These are phyloP conservation scores for Acanthosepion esculentum DNA, from an alignment of 2,888 invertebrate genomes.

Conservation along the genomic window DNA sequence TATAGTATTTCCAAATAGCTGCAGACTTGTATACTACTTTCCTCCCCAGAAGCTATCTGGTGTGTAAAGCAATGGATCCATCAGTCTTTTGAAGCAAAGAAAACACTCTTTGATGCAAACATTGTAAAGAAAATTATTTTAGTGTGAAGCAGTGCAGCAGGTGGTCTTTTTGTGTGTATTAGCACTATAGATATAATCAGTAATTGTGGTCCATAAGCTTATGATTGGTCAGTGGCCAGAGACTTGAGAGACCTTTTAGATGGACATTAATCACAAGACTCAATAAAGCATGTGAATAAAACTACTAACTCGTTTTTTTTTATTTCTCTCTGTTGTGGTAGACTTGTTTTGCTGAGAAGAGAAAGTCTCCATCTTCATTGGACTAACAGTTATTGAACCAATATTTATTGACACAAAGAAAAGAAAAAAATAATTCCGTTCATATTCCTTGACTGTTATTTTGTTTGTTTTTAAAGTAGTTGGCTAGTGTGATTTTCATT, in stretches of 20 bases:
- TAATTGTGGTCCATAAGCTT: constrained; percentile 17
- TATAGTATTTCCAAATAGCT: not conserved
- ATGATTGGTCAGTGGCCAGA: not conserved
- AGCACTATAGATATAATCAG: not conserved
- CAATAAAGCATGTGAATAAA: not conserved
- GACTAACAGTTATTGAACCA: not conserved
- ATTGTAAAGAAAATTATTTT: not conserved
- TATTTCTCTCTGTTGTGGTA: not conserved
- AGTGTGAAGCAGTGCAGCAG: not conserved
- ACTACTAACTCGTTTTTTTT: not conserved
- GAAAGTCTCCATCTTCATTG: not conserved
- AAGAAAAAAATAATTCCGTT: not conserved
- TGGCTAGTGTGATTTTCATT: not conserved
- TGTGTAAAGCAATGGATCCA: not conserved
- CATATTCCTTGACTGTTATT: not conserved
- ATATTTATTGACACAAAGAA: not conserved
- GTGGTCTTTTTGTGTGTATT: constrained; percentile 9
- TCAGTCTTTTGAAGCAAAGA: not conserved
- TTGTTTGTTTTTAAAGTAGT: not conserved
- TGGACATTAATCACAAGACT: constrained; percentile 9
- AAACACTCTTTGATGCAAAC: constrained; percentile 2
- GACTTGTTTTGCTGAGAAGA: not conserved
- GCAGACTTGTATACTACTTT: not conserved
- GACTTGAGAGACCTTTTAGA: not conserved
- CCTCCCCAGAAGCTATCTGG: not conserved